phyloP scores from a whole-genome alignment of 1,140 invertebrate genomes.

The Drosophila suzukii region DNA sequence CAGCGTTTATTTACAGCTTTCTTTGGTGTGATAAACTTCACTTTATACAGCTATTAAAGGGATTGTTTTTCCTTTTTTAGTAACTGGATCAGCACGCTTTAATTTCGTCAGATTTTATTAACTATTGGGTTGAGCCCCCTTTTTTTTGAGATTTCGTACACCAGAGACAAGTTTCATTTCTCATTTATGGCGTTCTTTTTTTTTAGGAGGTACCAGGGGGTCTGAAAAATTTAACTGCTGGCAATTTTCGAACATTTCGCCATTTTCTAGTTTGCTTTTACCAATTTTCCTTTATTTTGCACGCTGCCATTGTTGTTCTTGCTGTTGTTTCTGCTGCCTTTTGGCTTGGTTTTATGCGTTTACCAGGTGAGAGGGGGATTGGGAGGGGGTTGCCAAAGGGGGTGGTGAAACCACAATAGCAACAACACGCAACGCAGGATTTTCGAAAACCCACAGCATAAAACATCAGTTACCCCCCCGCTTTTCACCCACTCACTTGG shows the following conservation, averaged over 20 bases:
- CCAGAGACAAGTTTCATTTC: constrained; percentile 78
- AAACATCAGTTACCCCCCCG: constrained; percentile 61
- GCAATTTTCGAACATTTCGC: constrained; percentile 74
- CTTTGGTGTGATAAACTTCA: constrained; percentile 19
- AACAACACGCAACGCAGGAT: constrained; percentile 75
- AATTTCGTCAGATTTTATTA: constrained; percentile 41
- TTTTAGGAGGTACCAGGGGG: background rate
- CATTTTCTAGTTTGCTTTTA: constrained; percentile 65
- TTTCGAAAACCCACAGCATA: constrained; percentile 79
- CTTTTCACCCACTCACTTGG: constrained; percentile 21
- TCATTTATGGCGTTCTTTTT: constrained; percentile 66
- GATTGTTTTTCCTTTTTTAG: background rate
- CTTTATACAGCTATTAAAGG: constrained; percentile 12
- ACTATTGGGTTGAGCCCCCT: constrained; percentile 12
- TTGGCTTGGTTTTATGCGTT: constrained; percentile 64
- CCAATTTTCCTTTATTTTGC: constrained; percentile 46
- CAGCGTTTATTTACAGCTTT: background rate
- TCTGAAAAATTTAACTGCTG: constrained; percentile 69
- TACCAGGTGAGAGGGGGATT: constrained; percentile 45
- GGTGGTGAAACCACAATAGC: constrained; percentile 38
- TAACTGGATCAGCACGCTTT: constrained; percentile 19
- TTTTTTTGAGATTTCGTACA: constrained; percentile 10
- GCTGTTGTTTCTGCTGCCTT: constrained; percentile 37
- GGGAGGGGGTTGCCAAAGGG: background rate
- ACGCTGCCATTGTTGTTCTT: constrained; percentile 26